These are phyloP conservation scores for Vireo griseus DNA, from an alignment of 2,797 vertebrate genomes.

Conservation along the genomic window DNA sequence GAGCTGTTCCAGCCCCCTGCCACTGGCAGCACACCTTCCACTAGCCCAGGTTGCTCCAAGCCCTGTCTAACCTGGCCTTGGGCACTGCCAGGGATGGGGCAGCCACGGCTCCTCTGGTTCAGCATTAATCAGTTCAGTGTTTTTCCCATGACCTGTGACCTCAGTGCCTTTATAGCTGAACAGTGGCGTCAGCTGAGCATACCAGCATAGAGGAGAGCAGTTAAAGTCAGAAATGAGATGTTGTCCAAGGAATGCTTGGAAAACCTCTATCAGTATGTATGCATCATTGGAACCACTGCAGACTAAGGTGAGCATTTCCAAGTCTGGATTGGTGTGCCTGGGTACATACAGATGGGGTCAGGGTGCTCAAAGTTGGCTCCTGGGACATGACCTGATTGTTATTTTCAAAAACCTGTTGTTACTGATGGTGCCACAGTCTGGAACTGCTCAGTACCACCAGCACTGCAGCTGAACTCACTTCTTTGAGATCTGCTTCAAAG, in stretches of 20 bases:
- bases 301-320: background rate
- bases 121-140: background rate
- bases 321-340: background rate
- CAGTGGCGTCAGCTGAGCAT: background rate
- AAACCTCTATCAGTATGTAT: background rate
- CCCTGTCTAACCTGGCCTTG: background rate
- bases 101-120: background rate
- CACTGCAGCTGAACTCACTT: background rate
- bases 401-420: background rate
- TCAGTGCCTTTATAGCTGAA: background rate
- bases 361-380: background rate
- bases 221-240: background rate
- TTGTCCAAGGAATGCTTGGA: background rate
- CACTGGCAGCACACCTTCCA: background rate
- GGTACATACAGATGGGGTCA: fast-evolving
- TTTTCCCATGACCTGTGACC: background rate
- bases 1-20: background rate
- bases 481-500: background rate
- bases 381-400: background rate
- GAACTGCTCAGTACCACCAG: background rate
- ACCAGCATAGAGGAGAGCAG: background rate
- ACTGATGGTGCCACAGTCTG: background rate
- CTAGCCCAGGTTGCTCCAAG: background rate
- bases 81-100: background rate
- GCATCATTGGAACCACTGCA: background rate